These are phyloP conservation scores for Poeciliopsis paucimaculata DNA, from an alignment of 2,797 vertebrate genomes.

Conservation along the genomic window DNA sequence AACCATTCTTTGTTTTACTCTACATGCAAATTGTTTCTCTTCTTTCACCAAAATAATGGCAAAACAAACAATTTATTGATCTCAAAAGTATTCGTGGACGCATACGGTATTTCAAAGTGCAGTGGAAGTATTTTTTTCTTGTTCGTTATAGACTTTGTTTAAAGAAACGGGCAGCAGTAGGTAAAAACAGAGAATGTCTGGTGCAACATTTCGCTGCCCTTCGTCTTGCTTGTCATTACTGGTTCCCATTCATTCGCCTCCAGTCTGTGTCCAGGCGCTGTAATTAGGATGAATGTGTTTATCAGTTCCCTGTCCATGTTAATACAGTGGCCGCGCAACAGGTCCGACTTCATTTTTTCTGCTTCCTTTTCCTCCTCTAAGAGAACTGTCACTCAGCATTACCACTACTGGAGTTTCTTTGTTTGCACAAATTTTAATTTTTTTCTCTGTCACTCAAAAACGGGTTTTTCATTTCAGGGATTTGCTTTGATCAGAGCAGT, in stretches of 20 bases:
- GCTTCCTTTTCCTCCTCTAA: constrained; percentile 31
- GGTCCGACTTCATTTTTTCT: constrained; percentile 35
- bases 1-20: not conserved
- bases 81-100: not conserved
- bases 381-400: constrained; percentile 63
- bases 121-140: not conserved
- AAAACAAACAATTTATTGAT: not conserved
- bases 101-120: not conserved
- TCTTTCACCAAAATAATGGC: not conserved
- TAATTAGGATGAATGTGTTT: constrained; percentile 27
- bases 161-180: not conserved
- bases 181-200: not conserved
- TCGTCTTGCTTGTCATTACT: constrained; percentile 25
- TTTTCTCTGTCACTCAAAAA: constrained; percentile 42
- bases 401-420: constrained; percentile 45
- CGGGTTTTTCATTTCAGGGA: constrained; percentile 53
- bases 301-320: constrained; percentile 22
- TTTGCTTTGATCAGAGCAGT: constrained; percentile 63
- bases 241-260: constrained; percentile 29
- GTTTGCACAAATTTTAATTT: constrained; percentile 40
- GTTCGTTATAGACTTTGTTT: not conserved
- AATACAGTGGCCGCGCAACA: constrained; percentile 33
- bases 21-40: not conserved
- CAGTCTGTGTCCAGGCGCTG: constrained; percentile 22
- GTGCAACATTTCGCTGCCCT: constrained; percentile 18